These are phyloP conservation scores for Lucifuga dentata DNA, from an alignment of 2,113 vertebrate species.

Conservation along the genomic window DNA sequence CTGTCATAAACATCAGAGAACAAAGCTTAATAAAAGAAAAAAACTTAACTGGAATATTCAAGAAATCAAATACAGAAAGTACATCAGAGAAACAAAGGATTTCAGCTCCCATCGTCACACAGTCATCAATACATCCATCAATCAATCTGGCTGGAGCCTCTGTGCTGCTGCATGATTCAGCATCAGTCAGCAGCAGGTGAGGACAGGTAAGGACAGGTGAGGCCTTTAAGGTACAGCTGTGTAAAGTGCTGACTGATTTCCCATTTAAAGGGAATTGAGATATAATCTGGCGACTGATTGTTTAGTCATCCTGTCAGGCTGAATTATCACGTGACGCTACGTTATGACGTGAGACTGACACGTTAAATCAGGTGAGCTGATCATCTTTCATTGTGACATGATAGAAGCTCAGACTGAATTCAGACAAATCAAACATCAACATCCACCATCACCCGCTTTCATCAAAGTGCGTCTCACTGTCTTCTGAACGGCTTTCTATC, in stretches of 20 bases:
- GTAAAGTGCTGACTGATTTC: conserved; percentile 63
- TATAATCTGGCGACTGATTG: conserved; percentile 19
- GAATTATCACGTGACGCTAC: background rate
- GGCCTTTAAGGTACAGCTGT: conserved; percentile 63
- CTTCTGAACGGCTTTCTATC: too few species aligned
- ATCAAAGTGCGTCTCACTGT: too few species aligned
- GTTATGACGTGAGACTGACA: background rate
- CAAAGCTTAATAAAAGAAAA: conserved; percentile 18
- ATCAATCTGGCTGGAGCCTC: conserved; percentile 9
- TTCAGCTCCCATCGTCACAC: too few species aligned
- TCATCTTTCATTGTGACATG: too few species aligned
- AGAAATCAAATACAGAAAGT: conserved; percentile 49
- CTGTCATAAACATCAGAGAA: conserved; percentile 59
- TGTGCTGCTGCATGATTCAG: too few species aligned
- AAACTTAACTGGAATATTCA: conserved; percentile 27
- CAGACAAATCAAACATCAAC: background rate
- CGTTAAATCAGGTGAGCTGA: too few species aligned
- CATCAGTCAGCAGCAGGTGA: conserved; percentile 17
- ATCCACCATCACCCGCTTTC: conserved; percentile 48
- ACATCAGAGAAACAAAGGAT: conserved; percentile 27
- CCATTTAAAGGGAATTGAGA: conserved; percentile 38
- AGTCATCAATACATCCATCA: conserved; percentile 25
- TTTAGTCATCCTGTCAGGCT: conserved; percentile 1
- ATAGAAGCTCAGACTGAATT: too few species aligned
- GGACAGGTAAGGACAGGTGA: conserved; percentile 32